Evolutionary conservation across 2,113 vertebrate genomes (phyloP).

Genomic region (Bos taurus): DNA sequence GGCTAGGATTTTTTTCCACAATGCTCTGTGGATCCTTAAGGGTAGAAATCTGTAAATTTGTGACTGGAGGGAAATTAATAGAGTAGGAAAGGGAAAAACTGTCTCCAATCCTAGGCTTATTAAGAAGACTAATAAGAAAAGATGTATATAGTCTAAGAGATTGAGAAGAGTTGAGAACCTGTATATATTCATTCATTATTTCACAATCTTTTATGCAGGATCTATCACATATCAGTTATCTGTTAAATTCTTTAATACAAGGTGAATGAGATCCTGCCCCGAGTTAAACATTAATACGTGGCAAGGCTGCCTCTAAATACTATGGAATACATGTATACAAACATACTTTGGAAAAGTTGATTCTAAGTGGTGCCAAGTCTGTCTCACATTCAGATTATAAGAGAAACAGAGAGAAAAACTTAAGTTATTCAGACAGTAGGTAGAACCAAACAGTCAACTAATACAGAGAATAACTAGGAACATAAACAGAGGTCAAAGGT

Average conservation of each 20-base stretch:
- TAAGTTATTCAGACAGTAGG: background rate
- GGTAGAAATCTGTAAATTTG: background rate
- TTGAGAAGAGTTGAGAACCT: background rate
- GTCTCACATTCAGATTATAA: background rate
- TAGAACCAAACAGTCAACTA: background rate
- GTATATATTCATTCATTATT: background rate
- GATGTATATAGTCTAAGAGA: background rate
- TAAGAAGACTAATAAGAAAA: constrained; percentile 2
- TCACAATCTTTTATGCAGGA: background rate
- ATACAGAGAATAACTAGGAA: background rate
- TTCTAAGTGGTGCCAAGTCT: background rate
- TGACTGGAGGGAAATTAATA: background rate
- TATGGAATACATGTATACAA: background rate
- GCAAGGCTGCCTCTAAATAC: background rate
- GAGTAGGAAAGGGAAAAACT: background rate
- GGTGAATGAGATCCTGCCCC: background rate
- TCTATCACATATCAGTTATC: background rate
- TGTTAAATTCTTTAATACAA: background rate
- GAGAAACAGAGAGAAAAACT: background rate
- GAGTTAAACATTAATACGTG: background rate
- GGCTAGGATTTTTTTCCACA: background rate
- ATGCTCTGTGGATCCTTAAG: background rate
- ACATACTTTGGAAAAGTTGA: background rate
- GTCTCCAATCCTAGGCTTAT: background rate
- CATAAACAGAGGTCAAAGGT: background rate